Evolutionary conservation across 2,797 vertebrate species (phyloP), one percentile per base, ranked within the genome.

Genomic region (Bucorvus abyssinicus): DNA sequence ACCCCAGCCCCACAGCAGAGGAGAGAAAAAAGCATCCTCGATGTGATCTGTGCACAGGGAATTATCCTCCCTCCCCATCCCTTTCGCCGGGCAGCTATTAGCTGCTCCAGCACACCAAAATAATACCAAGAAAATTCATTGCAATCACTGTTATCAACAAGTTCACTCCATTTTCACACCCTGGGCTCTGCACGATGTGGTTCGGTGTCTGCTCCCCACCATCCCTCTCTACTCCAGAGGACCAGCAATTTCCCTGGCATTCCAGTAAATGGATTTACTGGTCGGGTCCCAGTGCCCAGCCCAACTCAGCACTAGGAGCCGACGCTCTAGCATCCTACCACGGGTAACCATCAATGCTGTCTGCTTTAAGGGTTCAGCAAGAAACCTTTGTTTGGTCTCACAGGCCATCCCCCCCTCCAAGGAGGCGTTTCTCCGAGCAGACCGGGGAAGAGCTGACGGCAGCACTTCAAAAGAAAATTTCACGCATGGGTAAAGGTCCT

Each of bases 401-500:
- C 4, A 0, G 36, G 30, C 12, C 74, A 67, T 21, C 84, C 63
- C 68, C 59, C 8, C 55, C 60, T 91, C 3, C 40, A 14, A 50
- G 27, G 26, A n/a, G 30, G 8, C 42, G 9, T 57, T 69, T 75
- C 42, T 55, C 45, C 0, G 3, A 55, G 86, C 53, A 6, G 76
- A 5, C 22, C 16, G n/a, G 40, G 14, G 56, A 68, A 56, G 85
- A 89, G 67, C 53, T 0, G 3, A 9, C n/a, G 2, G 32, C 84
- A 69, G 67, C 67, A 79, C 92, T 95, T 95, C 93, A 94, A 96
- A 95, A 81, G 93, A 32, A 12, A 78, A 67, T 13, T 82, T 94
- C 91, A 95, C 0, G 63, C 93, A 79, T 87, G 85, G 93, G 38
- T 89, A 93, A 91, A 94, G 85, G 80, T 14, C 79, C 70, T 74